Conservation (phyloP, 2,113 vertebrate genomes). For the Leucoraja erinaceus region DNA sequence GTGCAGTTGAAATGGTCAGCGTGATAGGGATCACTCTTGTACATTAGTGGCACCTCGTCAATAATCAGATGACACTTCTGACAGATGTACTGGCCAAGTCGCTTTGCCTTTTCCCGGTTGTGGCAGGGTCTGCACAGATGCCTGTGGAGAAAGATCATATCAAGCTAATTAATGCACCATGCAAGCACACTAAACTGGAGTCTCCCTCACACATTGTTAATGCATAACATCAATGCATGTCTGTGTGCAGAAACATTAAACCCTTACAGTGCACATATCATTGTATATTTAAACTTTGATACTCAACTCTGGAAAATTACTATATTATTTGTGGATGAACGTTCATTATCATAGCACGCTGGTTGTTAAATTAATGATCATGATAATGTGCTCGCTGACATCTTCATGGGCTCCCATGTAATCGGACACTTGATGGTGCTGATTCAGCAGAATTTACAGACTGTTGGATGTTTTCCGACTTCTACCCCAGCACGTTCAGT, state of each 20-base stretch:
- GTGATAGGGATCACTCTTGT: conserved; percentile 62
- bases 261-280: not conserved
- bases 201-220: not conserved
- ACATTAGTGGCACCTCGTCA: conserved; percentile 65
- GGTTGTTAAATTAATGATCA: not conserved
- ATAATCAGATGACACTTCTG: conserved; percentile 65
- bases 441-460: not conserved
- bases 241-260: not conserved
- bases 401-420: no score
- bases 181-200: not conserved
- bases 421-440: not conserved
- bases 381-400: not conserved
- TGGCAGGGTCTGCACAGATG: conserved; percentile 66
- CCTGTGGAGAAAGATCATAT: conserved; percentile 45
- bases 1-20: conserved; percentile 66
- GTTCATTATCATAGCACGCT: not conserved
- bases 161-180: not conserved
- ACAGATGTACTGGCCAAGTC: conserved; percentile 63
- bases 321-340: not conserved
- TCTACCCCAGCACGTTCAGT: no score
- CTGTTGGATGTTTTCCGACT: not conserved
- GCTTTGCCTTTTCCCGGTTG: conserved; percentile 63
- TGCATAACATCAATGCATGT: not conserved
- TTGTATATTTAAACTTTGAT: not conserved
- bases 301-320: not conserved